A percentile compares a stretch with the other conserved stretches of the same genome.
These are phyloP conservation scores for Limnephilus lunatus DNA, from an alignment of 2,888 invertebrate genomes.

Conservation along the genomic window DNA sequence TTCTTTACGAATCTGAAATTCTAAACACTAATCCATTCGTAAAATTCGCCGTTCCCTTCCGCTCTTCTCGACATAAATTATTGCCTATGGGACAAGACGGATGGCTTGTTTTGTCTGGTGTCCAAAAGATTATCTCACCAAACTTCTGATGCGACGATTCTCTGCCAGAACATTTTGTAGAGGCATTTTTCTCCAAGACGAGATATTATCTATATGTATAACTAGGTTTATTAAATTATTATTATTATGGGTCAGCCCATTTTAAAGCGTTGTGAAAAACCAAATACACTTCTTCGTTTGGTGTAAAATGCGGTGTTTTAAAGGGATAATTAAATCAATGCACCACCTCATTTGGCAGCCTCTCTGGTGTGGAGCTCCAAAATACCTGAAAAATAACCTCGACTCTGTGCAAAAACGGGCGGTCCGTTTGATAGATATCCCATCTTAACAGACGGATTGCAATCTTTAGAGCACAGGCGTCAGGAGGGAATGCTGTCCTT, in stretches of 20 bases:
- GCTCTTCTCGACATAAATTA: neutral
- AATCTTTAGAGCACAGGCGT: too few species aligned
- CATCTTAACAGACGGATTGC: too few species aligned
- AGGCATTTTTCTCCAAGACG: neutral
- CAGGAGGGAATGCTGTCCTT: too few species aligned
- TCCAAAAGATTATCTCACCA: neutral
- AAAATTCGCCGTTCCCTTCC: neutral
- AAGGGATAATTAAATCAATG: too few species aligned
- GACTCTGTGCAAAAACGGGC: too few species aligned
- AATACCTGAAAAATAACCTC: too few species aligned
- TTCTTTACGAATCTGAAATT: constrained; percentile 14
- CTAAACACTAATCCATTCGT: neutral
- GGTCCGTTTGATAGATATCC: too few species aligned
- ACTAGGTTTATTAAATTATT: neutral
- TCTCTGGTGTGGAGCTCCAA: too few species aligned
- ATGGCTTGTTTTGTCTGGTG: neutral
- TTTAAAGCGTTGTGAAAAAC: neutral
- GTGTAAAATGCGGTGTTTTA: too few species aligned
- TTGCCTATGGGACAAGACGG: neutral
- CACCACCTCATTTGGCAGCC: too few species aligned
- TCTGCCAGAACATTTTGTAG: neutral
- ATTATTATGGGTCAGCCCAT: neutral
- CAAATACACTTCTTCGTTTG: too few species aligned
- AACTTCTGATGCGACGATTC: neutral
- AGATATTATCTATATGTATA: neutral